phyloP scores from a whole-genome alignment of 2,113 vertebrate species.

The Falco punctatus region DNA sequence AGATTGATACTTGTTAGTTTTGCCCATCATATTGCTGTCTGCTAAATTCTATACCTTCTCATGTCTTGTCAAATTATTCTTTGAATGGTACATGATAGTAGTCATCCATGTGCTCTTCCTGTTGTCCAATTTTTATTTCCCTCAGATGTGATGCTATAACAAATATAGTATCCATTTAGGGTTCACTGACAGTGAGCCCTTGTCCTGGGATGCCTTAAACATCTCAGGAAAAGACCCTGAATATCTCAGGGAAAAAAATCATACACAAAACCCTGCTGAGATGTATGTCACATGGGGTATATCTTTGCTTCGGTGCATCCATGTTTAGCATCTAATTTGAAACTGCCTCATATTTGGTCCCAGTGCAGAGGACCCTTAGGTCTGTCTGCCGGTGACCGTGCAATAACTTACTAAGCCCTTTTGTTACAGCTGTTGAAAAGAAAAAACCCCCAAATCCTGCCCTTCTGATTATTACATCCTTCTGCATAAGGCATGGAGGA shows the following conservation, averaged over 20 bases:
- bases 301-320: background rate
- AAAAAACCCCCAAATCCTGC: background rate
- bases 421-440: background rate
- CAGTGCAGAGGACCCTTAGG: background rate
- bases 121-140: background rate
- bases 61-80: background rate
- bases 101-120: background rate
- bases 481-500: background rate
- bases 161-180: background rate
- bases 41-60: background rate
- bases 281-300: background rate
- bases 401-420: background rate
- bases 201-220: background rate
- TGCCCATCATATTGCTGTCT: background rate
- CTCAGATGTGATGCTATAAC: background rate
- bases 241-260: background rate
- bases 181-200: background rate
- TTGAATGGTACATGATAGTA: background rate
- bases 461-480: background rate
- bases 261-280: background rate
- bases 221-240: background rate
- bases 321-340: background rate
- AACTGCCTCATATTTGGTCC: background rate
- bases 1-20: background rate
- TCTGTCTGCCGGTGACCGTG: background rate